These are phyloP conservation scores for Ceuthmochares aereus DNA, from an alignment of 2,113 vertebrate genomes.

Conservation along the genomic window DNA sequence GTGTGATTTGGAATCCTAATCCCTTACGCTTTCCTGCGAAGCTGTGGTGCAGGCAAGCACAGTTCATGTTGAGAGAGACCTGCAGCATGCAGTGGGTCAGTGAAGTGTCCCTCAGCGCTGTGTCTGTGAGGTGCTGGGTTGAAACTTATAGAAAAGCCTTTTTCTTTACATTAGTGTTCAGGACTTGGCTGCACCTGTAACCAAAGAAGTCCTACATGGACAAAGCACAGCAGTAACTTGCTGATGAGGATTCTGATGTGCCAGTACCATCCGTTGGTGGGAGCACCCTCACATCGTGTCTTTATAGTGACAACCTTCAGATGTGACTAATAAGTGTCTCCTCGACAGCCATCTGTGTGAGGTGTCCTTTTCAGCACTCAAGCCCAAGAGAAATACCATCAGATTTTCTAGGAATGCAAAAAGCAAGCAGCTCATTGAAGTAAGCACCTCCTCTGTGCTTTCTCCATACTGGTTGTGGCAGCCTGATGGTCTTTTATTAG, in stretches of 20 bases:
- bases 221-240: neutral
- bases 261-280: too few species aligned
- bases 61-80: neutral
- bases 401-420: neutral
- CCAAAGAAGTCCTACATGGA: neutral
- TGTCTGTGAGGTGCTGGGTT: neutral
- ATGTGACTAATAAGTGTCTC: neutral
- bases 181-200: neutral
- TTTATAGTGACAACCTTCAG: neutral
- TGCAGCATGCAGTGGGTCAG: neutral
- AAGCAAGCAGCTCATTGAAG: neutral
- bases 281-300: neutral
- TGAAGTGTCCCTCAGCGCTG: neutral
- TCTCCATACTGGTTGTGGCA: neutral
- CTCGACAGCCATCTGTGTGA: neutral
- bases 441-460: neutral
- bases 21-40: neutral
- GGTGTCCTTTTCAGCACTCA: fast-evolving
- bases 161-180: neutral
- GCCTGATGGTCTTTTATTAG: neutral
- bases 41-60: neutral
- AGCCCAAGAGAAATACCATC: neutral
- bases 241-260: neutral
- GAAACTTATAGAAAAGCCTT: neutral
- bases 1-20: neutral